Evolutionary conservation across 2,888 invertebrate genomes (phyloP).

Genomic region (Pocota personata): DNA sequence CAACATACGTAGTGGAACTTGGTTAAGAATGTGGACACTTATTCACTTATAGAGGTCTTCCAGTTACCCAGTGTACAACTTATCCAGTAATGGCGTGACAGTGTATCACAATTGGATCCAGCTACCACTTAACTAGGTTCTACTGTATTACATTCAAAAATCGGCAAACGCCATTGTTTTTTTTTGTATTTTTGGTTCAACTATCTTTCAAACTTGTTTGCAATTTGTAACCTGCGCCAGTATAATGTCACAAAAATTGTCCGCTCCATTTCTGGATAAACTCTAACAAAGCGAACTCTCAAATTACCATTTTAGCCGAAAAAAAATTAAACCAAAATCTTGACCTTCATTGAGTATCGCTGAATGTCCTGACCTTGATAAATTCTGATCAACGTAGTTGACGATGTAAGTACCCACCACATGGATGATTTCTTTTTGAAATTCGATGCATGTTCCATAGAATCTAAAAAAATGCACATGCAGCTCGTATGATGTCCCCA

Average conservation of each 20-base stretch:
- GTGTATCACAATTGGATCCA: too few species aligned
- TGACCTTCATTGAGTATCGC: slow-evolving; percentile 52
- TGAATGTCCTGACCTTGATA: slow-evolving; percentile 55
- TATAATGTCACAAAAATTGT: neutral
- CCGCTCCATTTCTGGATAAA: neutral
- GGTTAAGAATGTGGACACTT: too few species aligned
- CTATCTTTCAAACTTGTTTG: neutral
- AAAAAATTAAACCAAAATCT: slow-evolving; percentile 5
- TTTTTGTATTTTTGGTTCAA: neutral
- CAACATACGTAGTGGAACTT: too few species aligned
- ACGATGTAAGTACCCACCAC: slow-evolving; percentile 13
- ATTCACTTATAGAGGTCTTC: too few species aligned
- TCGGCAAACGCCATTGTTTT: too few species aligned
- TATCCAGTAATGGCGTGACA: too few species aligned
- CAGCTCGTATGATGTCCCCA: slow-evolving; percentile 21
- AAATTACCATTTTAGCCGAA: neutral
- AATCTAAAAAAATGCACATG: slow-evolving; percentile 47
- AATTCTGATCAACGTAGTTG: slow-evolving; percentile 15
- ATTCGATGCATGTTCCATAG: slow-evolving; percentile 56
- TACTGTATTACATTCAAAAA: too few species aligned
- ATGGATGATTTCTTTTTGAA: slow-evolving; percentile 51
- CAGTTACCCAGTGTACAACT: too few species aligned
- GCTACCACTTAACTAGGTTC: too few species aligned
- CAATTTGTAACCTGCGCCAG: neutral
- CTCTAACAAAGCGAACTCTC: neutral